Conservation (phyloP, 2,888 invertebrate genomes). For the Palloptera scutellata region DNA sequence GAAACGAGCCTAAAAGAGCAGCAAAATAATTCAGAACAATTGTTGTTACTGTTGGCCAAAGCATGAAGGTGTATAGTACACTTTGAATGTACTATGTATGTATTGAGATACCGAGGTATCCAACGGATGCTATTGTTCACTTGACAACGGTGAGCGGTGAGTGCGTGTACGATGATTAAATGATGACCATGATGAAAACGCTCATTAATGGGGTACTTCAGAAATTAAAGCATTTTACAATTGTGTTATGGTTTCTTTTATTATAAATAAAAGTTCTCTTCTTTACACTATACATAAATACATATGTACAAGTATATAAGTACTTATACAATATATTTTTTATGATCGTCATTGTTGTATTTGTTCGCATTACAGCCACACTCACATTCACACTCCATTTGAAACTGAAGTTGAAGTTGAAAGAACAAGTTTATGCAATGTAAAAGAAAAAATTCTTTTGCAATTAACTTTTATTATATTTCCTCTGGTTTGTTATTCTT, state of each 20-base stretch:
- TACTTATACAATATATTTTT: too few relatives aligned
- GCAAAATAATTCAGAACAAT: neutral
- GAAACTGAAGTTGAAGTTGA: too few relatives aligned
- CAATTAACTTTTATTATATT: conserved; percentile 35
- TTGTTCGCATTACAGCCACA: too few relatives aligned
- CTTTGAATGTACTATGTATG: conserved; percentile 8
- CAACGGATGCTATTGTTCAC: conserved; percentile 23
- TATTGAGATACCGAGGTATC: neutral
- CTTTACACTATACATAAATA: too few relatives aligned
- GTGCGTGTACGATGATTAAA: conserved; percentile 27
- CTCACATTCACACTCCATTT: too few relatives aligned
- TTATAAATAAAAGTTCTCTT: too few relatives aligned
- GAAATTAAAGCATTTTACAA: conserved; percentile 49
- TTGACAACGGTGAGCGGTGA: conserved; percentile 23
- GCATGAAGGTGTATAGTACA: conserved; percentile 10
- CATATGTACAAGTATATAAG: too few relatives aligned
- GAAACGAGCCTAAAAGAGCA: neutral
- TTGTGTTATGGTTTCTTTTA: conserved; percentile 5
- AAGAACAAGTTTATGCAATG: too few relatives aligned
- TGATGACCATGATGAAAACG: conserved; percentile 50
- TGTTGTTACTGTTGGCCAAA: neutral
- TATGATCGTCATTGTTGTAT: too few relatives aligned
- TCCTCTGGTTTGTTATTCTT: neutral
- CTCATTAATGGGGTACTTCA: conserved; percentile 56
- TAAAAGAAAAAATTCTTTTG: conserved; percentile 25